These are phyloP conservation scores for Caenorhabditis becei DNA, from an alignment of 2,888 invertebrate species.

Conservation along the genomic window DNA sequence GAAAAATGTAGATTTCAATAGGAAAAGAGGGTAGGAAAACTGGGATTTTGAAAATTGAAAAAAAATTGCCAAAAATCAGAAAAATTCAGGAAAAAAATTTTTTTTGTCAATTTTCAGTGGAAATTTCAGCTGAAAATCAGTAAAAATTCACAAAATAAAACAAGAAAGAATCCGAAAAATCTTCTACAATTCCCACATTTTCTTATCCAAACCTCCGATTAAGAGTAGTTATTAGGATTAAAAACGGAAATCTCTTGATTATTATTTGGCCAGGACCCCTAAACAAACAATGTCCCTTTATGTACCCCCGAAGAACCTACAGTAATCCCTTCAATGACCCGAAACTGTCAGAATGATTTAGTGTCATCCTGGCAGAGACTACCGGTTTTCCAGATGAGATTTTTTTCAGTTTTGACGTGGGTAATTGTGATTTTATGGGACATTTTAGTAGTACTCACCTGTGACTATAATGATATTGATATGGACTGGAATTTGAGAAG, in stretches of 20 bases:
- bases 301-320: constrained; percentile 29
- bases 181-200: no score
- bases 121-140: no score
- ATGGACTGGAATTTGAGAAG: constrained; percentile 33
- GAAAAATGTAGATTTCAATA: not conserved
- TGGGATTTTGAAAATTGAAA: not conserved
- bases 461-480: not conserved
- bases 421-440: not conserved
- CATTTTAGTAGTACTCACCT: constrained; percentile 6
- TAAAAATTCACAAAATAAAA: no score
- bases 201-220: no score
- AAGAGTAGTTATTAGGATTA: no score
- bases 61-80: no score
- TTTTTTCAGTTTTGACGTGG: constrained; percentile 9
- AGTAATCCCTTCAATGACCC: constrained; percentile 40
- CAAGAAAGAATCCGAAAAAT: no score
- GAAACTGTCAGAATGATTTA: constrained; percentile 41
- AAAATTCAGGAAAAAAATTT: no score
- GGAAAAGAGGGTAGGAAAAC: not conserved
- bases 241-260: not conserved
- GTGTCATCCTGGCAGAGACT: constrained; percentile 22
- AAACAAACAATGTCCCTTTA: constrained; percentile 27
- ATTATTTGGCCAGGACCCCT: not conserved
- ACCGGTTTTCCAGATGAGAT: constrained; percentile 10
- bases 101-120: no score